Percentiles rank a stretch among this genome's conserved stretches.
Evolutionary conservation across 2,888 invertebrate species (phyloP).

Genomic region (Lasioglossum marginatum): DNA sequence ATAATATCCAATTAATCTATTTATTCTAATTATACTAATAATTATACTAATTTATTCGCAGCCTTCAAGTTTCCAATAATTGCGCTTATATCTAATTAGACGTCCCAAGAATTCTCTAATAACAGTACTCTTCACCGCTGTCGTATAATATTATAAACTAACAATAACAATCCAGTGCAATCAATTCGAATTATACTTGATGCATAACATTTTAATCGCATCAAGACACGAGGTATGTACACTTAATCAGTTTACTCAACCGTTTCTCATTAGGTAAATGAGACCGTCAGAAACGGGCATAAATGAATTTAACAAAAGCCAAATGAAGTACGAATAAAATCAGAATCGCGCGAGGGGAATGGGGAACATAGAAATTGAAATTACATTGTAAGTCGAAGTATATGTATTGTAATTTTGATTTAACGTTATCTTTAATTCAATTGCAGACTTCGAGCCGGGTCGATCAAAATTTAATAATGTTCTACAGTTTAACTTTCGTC

Average conservation of each 20-base stretch:
- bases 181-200: background rate
- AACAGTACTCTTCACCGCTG: background rate
- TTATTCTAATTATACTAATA: background rate
- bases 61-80: background rate
- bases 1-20: background rate
- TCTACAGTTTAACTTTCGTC: background rate
- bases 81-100: background rate
- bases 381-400: background rate
- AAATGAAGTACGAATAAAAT: background rate
- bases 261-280: background rate
- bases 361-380: background rate
- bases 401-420: background rate
- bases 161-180: background rate
- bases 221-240: background rate
- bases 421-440: background rate
- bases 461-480: background rate
- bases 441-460: background rate
- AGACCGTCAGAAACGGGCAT: background rate
- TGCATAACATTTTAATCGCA: background rate
- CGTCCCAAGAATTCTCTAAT: background rate
- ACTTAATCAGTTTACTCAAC: background rate
- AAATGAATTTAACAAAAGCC: background rate
- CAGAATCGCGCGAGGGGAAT: background rate
- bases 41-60: background rate
- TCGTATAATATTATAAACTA: background rate